These are phyloP conservation scores for Enteromius anoplus DNA, from an alignment of 2,797 vertebrate genomes.

Conservation along the genomic window DNA sequence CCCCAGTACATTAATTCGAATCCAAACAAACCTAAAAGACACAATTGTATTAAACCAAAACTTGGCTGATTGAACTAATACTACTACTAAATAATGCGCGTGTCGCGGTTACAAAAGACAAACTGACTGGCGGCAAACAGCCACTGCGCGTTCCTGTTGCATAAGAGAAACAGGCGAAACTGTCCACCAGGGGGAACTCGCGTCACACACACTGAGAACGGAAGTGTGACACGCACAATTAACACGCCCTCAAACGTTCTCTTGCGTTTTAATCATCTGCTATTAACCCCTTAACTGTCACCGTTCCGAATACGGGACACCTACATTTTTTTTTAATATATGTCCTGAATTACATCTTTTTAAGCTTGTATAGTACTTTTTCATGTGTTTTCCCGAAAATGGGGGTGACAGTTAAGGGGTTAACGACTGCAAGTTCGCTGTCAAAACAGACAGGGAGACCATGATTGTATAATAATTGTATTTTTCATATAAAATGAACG, in stretches of 20 bases:
- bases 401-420: no score
- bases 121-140: conserved; percentile 40
- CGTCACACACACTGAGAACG: not conserved
- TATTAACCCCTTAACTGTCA: no score
- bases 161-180: conserved; percentile 15
- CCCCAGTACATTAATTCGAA: not conserved
- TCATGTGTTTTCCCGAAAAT: no score
- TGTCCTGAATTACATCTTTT: no score
- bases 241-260: not conserved
- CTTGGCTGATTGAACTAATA: not conserved
- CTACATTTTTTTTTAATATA: no score
- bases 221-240: not conserved
- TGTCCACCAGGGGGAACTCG: conserved; percentile 44
- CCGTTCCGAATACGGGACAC: no score
- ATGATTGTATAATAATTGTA: not conserved
- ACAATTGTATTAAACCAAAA: conserved; percentile 7
- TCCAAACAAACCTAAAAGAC: conserved; percentile 30
- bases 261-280: not conserved
- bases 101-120: not conserved
- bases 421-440: not conserved
- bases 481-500: not conserved
- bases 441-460: not conserved
- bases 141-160: conserved; percentile 51
- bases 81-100: not conserved
- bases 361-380: no score